These are phyloP conservation scores for Parazoanthus swiftii DNA, from an alignment of 92 coral and sea anemone species.

Conservation along the genomic window DNA sequence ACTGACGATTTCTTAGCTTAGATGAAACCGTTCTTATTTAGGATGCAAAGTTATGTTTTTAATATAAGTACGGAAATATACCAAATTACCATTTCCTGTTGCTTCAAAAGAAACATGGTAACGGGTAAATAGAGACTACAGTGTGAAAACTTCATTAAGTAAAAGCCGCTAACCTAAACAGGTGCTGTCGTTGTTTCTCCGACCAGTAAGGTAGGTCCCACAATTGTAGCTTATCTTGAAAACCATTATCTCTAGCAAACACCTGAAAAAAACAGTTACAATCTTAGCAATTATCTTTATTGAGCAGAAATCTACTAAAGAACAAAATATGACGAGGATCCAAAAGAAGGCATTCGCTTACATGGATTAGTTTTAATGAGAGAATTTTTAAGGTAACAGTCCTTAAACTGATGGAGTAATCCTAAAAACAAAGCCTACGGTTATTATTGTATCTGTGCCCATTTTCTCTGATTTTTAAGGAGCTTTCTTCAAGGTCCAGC, in stretches of 20 bases:
- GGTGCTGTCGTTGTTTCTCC: slow-evolving; percentile 70
- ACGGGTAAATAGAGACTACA: neutral
- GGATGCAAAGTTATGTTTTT: too few species aligned
- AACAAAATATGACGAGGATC: neutral
- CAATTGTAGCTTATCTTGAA: slow-evolving; percentile 56
- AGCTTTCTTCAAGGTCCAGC: too few species aligned
- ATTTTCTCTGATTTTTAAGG: too few species aligned
- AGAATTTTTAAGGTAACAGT: too few species aligned
- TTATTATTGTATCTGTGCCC: too few species aligned
- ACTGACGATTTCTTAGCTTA: too few species aligned
- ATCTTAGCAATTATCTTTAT: neutral
- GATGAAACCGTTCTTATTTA: too few species aligned
- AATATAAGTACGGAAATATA: too few species aligned
- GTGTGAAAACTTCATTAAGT: neutral
- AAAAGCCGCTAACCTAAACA: slow-evolving; percentile 59
- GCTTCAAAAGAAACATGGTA: neutral
- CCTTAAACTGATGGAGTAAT: neutral
- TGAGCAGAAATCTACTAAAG: neutral
- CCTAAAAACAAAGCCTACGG: neutral
- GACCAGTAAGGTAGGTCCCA: slow-evolving; percentile 87
- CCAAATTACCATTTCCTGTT: neutral
- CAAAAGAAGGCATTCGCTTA: neutral
- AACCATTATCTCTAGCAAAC: slow-evolving; percentile 76
- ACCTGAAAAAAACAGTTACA: slow-evolving; percentile 42
- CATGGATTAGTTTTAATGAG: too few species aligned